Conservation (phyloP, 2,888 invertebrate species). For the Beris morrisii region DNA sequence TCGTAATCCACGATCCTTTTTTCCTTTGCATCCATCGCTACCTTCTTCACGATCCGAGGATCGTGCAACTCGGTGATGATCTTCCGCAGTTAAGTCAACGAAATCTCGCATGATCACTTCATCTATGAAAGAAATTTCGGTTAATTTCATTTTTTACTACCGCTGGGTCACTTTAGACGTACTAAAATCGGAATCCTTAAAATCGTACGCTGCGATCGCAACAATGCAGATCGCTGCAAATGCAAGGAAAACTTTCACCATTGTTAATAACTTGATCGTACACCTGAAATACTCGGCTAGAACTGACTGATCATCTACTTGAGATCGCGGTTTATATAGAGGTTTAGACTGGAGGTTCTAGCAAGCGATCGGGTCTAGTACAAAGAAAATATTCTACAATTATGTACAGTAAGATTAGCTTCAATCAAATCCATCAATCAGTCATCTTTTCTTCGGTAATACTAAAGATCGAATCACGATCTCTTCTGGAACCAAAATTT, state of each 20-base stretch:
- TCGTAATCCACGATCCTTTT: conserved; percentile 37
- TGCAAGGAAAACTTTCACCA: neutral
- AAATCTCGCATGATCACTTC: conserved; percentile 43
- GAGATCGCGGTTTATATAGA: no score
- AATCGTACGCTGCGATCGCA: conserved; percentile 42
- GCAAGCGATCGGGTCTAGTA: no score
- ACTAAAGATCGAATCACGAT: no score
- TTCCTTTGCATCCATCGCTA: conserved; percentile 38
- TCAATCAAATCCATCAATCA: no score
- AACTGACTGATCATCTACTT: no score
- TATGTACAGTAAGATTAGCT: no score
- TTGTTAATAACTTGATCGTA: neutral
- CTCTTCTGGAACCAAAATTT: no score
- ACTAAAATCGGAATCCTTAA: conserved; percentile 45
- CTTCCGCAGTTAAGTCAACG: conserved; percentile 37
- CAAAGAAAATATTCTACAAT: no score
- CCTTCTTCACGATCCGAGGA: conserved; percentile 34
- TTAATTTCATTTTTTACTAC: neutral
- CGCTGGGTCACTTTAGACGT: conserved; percentile 22
- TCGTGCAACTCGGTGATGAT: conserved; percentile 39
- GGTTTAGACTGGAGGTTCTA: no score
- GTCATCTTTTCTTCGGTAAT: no score
- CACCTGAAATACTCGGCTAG: no score
- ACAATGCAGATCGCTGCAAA: neutral
- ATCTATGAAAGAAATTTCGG: conserved; percentile 38